phyloP scores from a whole-genome alignment of 2,797 vertebrate species.

The Hippoglossus hippoglossus region DNA sequence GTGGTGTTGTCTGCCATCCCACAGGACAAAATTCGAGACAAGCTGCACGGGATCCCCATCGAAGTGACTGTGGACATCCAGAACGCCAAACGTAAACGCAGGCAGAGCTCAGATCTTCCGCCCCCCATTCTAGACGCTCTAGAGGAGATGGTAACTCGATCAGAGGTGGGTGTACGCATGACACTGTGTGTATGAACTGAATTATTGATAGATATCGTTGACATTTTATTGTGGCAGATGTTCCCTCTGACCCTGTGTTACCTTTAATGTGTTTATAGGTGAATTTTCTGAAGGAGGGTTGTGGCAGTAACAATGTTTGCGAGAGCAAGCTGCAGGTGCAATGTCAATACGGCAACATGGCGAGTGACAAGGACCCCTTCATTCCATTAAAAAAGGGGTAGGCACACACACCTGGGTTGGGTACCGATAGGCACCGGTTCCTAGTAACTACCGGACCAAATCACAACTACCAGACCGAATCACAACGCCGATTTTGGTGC shows the following conservation, averaged over 20 bases:
- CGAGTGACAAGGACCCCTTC: slow-evolving; percentile 82
- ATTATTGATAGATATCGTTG: background rate
- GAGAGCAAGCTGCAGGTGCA: slow-evolving; percentile 90
- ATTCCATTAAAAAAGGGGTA: slow-evolving; percentile 78
- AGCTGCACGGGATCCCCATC: slow-evolving; percentile 90
- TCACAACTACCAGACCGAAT: too few species aligned
- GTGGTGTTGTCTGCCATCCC: slow-evolving; percentile 2
- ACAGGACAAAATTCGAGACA: slow-evolving; percentile 93
- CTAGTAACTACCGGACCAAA: too few species aligned
- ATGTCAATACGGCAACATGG: slow-evolving; percentile 85
- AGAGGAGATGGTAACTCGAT: slow-evolving; percentile 68
- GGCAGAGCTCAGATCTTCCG: slow-evolving; percentile 78
- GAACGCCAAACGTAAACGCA: slow-evolving; percentile 76
- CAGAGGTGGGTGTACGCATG: slow-evolving; percentile 77
- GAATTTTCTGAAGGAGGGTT: slow-evolving; percentile 93
- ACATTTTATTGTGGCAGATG: background rate
- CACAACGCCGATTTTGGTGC: too few species aligned
- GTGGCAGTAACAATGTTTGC: slow-evolving; percentile 89
- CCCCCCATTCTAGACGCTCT: slow-evolving; percentile 88
- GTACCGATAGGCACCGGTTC: too few species aligned
- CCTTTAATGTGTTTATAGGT: slow-evolving; percentile 78
- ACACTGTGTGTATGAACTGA: background rate
- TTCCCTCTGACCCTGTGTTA: background rate
- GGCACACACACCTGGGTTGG: background rate
- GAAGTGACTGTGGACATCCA: slow-evolving; percentile 87